Percentiles rank a stretch among this genome's conserved stretches.
Evolutionary conservation across 1,140 invertebrate species (phyloP).

Genomic region (Pseudobourletiella spinata): DNA sequence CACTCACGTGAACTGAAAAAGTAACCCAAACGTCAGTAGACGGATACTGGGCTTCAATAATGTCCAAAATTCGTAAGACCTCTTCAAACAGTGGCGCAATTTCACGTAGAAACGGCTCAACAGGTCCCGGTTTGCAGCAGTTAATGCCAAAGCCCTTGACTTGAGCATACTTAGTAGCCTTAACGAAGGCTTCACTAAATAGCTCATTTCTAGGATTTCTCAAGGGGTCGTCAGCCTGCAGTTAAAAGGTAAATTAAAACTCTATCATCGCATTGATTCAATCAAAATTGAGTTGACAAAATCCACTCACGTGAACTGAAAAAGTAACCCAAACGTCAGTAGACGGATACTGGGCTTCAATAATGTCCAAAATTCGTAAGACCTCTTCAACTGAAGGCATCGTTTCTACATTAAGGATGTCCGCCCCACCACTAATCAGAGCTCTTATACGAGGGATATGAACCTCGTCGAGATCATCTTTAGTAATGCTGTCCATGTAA

Average conservation of each 20-base stretch:
- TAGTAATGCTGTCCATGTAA: conserved; percentile 60
- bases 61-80: conserved; percentile 65
- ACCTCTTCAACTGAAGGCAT: conserved; percentile 76
- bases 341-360: conserved; percentile 56
- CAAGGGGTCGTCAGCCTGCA: conserved; percentile 37
- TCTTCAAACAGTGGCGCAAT: conserved; percentile 53
- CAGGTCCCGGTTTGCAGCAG: conserved; percentile 59
- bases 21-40: conserved; percentile 65
- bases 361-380: conserved; percentile 61
- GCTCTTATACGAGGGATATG: conserved; percentile 66
- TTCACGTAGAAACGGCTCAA: conserved; percentile 48
- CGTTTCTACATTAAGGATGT: conserved; percentile 79
- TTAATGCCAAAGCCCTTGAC: conserved; percentile 75
- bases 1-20: conserved; percentile 69
- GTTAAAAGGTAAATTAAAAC: too few relatives aligned
- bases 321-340: conserved; percentile 75
- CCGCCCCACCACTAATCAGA: conserved; percentile 64
- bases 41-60: conserved; percentile 59
- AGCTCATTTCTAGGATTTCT: conserved; percentile 52
- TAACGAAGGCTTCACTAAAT: conserved; percentile 52
- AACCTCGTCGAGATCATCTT: conserved; percentile 63
- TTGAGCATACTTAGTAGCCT: conserved; percentile 52
- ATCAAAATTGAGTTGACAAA: too few relatives aligned
- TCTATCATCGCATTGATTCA: too few relatives aligned
- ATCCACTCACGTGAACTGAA: conserved; percentile 63